Conservation (phyloP, 2,888 invertebrate genomes). For the Phanerotoma sp. region DNA sequence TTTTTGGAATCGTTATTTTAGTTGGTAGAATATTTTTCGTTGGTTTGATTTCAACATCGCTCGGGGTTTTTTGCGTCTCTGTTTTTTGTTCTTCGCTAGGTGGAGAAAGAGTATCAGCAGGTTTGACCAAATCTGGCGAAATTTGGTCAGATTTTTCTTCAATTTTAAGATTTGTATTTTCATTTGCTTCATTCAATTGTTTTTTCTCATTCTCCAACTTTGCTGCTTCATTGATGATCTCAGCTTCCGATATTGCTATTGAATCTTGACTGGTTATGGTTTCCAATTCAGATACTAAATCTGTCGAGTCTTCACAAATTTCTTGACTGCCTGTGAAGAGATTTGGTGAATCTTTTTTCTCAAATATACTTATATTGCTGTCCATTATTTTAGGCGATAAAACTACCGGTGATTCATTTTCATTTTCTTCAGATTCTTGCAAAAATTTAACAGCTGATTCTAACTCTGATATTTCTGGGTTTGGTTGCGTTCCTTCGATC, state of each 20-base stretch:
- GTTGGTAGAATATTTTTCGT: constrained; percentile 20
- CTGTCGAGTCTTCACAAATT: constrained; percentile 41
- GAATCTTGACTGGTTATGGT: constrained; percentile 40
- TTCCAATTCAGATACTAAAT: constrained; percentile 39
- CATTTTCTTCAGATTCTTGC: constrained; percentile 55
- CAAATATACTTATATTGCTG: constrained; percentile 32
- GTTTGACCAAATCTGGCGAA: background rate
- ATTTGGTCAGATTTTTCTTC: constrained; percentile 5
- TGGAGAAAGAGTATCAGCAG: too few species aligned
- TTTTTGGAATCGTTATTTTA: constrained; percentile 43
- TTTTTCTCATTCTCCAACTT: constrained; percentile 51
- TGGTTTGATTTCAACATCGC: constrained; percentile 2
- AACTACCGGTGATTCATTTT: constrained; percentile 54
- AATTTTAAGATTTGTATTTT: background rate
- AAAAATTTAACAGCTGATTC: constrained; percentile 54
- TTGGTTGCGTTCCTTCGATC: constrained; percentile 33
- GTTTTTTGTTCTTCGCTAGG: too few species aligned
- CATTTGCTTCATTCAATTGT: constrained; percentile 34
- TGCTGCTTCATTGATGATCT: constrained; percentile 54
- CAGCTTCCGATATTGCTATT: constrained; percentile 54
- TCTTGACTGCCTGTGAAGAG: constrained; percentile 40
- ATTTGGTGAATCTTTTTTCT: constrained; percentile 34
- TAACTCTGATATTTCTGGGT: constrained; percentile 49
- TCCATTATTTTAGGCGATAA: constrained; percentile 44
- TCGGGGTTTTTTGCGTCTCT: constrained; percentile 1